Evolutionary conservation across 1,140 invertebrate genomes (phyloP).

Genomic region (roundworm (Caenorhabditis elegans)): DNA sequence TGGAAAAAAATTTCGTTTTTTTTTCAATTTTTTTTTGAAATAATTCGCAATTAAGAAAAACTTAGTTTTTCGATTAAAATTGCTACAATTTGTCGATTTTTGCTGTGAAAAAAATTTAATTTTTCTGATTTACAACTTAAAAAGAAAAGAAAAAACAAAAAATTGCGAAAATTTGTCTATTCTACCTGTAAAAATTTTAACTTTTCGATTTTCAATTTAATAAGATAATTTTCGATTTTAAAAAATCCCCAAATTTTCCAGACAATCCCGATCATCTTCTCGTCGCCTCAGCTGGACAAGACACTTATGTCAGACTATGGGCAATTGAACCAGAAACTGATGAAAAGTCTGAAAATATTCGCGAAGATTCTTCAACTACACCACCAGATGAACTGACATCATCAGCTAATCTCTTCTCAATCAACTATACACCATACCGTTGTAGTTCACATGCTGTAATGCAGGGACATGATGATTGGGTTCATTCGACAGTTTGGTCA

Average conservation of each 20-base stretch:
- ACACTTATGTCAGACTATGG: slow-evolving; percentile 40
- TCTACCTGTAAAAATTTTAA: no score
- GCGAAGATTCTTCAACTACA: no score
- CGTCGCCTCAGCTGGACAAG: slow-evolving; percentile 40
- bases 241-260: background rate
- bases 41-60: no score
- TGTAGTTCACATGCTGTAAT: slow-evolving; percentile 79
- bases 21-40: no score
- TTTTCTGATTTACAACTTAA: no score
- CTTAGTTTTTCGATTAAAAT: no score
- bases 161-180: no score
- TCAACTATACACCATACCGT: slow-evolving; percentile 68
- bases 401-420: background rate
- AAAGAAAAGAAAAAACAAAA: no score
- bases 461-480: slow-evolving; percentile 87
- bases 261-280: slow-evolving; percentile 14
- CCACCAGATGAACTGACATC: slow-evolving; percentile 14
- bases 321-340: slow-evolving; percentile 15
- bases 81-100: no score
- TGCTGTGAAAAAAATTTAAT: no score
- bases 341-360: background rate
- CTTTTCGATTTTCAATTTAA: no score
- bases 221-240: background rate
- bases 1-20: no score
- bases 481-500: slow-evolving; percentile 86